Percentiles rank a stretch among this genome's conserved stretches.
These are phyloP conservation scores for Nomada fabriciana DNA, from an alignment of 2,888 invertebrate species.

Conservation along the genomic window DNA sequence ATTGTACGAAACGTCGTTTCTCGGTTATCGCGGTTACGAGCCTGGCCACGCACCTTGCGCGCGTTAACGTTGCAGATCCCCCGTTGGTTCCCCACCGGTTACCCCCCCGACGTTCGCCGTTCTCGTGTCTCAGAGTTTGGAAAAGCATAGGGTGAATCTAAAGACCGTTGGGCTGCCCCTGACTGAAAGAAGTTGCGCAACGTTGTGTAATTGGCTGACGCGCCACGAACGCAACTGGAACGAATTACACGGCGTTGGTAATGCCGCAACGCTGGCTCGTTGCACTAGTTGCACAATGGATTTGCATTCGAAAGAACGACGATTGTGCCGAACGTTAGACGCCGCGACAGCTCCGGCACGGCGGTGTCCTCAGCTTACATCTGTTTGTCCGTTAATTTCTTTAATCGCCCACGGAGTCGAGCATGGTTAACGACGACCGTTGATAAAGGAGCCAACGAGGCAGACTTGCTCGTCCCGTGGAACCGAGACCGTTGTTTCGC, in stretches of 20 bases:
- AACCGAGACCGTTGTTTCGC: not conserved
- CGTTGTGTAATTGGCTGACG: slow-evolving; percentile 69
- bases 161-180: slow-evolving; percentile 15
- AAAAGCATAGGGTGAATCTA: slow-evolving; percentile 7
- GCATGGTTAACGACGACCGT: slow-evolving; percentile 74
- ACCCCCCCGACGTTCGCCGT: not conserved
- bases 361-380: slow-evolving; percentile 6
- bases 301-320: slow-evolving; percentile 68
- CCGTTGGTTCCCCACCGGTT: not conserved
- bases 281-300: slow-evolving; percentile 74
- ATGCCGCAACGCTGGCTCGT: slow-evolving; percentile 57
- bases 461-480: slow-evolving; percentile 54
- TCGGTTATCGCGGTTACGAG: slow-evolving; percentile 52
- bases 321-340: slow-evolving; percentile 30
- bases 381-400: slow-evolving; percentile 74
- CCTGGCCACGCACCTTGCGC: slow-evolving; percentile 73
- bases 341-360: slow-evolving; percentile 13
- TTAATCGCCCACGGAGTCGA: slow-evolving; percentile 73
- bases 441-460: slow-evolving; percentile 71
- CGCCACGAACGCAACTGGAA: slow-evolving; percentile 71
- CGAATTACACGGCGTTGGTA: slow-evolving; percentile 72
- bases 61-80: slow-evolving; percentile 62
- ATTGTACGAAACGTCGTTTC: slow-evolving; percentile 56
- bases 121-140: not conserved
- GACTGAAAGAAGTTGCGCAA: slow-evolving; percentile 57